Percentiles rank a stretch among this genome's conserved stretches.
phyloP scores from a whole-genome alignment of 2,113 vertebrate species.

The Dermatemys mawii region DNA sequence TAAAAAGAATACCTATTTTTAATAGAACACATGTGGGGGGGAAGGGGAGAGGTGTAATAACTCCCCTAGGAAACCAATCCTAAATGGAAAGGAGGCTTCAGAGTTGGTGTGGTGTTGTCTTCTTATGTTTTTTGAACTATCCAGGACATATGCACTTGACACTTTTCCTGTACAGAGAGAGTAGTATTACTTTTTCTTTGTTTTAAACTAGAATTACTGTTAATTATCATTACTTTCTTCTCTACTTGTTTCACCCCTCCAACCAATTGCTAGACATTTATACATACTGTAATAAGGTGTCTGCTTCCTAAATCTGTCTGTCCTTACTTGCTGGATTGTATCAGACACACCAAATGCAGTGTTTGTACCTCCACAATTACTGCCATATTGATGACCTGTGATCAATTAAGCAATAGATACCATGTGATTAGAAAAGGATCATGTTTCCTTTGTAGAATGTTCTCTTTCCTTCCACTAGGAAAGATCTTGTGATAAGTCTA shows the following conservation, averaged over 20 bases:
- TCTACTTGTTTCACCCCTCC: background rate
- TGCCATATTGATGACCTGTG: background rate
- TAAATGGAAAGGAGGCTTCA: too few species aligned
- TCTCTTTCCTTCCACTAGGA: background rate
- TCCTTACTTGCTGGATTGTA: background rate
- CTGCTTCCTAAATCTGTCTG: background rate
- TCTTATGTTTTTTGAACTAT: background rate
- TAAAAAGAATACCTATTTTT: too few species aligned
- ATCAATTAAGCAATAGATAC: background rate
- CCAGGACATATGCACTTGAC: background rate
- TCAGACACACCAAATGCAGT: background rate
- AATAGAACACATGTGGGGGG: too few species aligned
- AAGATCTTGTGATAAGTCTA: background rate
- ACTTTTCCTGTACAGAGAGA: background rate
- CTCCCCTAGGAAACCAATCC: too few species aligned
- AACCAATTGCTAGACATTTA: background rate
- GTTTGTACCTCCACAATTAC: background rate
- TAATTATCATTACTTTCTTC: background rate
- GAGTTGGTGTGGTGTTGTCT: background rate
- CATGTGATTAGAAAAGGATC: background rate
- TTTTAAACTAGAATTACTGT: background rate
- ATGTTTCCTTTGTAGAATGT: background rate
- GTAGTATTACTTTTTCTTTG: background rate
- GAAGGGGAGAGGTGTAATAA: too few species aligned
- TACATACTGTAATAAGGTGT: background rate